Conservation (phyloP, 1,140 invertebrate species). For the Andrena cerasifolii region DNA sequence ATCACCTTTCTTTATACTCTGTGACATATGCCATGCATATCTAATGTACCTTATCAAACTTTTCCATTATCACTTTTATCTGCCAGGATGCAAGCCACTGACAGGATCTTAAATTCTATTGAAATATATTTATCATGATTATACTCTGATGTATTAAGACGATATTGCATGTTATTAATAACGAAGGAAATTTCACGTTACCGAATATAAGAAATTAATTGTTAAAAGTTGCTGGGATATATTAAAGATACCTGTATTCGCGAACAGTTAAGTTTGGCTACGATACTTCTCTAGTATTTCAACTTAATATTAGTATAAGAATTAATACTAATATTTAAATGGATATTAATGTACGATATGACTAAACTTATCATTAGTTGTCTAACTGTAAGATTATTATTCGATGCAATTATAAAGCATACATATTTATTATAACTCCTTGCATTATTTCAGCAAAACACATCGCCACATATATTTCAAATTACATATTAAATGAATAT, state of each 20-base stretch:
- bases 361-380: constrained; percentile 15
- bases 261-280: neutral
- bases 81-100: constrained; percentile 70
- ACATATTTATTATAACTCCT: constrained; percentile 8
- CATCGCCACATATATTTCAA: neutral
- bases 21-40: constrained; percentile 8
- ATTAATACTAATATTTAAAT: neutral
- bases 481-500: neutral
- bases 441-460: constrained; percentile 32
- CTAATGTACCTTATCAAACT: neutral
- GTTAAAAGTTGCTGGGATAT: neutral
- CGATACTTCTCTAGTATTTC: constrained; percentile 15
- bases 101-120: constrained; percentile 45
- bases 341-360: neutral
- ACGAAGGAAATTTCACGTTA: constrained; percentile 7
- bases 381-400: neutral
- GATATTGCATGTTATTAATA: constrained; percentile 48
- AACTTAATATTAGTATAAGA: constrained; percentile 3
- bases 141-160: constrained; percentile 34
- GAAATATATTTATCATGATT: constrained; percentile 35
- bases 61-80: constrained; percentile 53
- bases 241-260: constrained; percentile 19
- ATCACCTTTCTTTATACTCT: constrained; percentile 28
- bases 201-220: constrained; percentile 5
- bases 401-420: constrained; percentile 11